These are phyloP conservation scores for Ammodytes dubius DNA, from an alignment of 2,113 vertebrate species.

Conservation along the genomic window DNA sequence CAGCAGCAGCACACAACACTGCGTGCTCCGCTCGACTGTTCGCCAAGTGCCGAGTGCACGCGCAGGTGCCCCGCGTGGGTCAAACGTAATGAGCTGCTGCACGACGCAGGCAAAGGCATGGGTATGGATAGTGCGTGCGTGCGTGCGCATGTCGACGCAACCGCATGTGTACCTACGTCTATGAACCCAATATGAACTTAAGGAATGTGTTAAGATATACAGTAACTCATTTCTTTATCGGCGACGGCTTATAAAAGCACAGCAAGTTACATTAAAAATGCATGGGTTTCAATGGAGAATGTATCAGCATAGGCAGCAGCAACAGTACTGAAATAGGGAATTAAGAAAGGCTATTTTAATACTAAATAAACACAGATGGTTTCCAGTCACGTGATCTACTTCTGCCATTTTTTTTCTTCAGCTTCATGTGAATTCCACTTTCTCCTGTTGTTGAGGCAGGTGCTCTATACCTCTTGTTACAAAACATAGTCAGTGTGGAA, in stretches of 20 bases:
- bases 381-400: no score
- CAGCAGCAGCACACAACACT: conserved; percentile 20
- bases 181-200: neutral
- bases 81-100: conserved; percentile 62
- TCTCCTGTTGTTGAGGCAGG: neutral
- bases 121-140: conserved; percentile 19
- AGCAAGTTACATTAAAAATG: neutral
- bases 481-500: neutral
- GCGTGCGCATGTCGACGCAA: conserved; percentile 23
- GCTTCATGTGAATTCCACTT: neutral
- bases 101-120: conserved; percentile 52
- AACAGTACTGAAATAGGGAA: neutral
- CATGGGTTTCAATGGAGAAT: neutral
- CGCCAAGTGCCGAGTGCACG: conserved; percentile 46
- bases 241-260: neutral
- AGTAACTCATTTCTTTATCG: neutral
- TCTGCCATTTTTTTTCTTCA: neutral
- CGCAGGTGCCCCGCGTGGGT: conserved; percentile 43
- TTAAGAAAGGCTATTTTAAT: neutral
- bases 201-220: no score
- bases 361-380: neutral
- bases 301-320: neutral
- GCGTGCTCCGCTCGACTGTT: conserved; percentile 48
- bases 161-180: neutral
- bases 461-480: neutral